Evolutionary conservation across 1,140 invertebrate genomes (phyloP).

Genomic region (Cydia splendana): DNA sequence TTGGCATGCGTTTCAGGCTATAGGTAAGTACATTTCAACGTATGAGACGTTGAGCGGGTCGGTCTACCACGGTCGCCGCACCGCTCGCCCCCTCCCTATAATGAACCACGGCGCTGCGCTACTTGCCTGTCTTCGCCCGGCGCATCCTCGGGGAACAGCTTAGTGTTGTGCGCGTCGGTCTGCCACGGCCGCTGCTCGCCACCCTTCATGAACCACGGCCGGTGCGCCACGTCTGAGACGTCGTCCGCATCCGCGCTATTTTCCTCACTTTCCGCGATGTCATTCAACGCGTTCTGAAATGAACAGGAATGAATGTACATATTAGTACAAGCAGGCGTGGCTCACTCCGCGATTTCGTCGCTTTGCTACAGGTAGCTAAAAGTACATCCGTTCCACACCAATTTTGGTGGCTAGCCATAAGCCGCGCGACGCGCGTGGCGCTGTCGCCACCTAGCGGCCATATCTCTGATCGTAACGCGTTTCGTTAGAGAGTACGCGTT

Average conservation of each 20-base stretch:
- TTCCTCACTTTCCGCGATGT: conserved; percentile 52
- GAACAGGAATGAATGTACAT: neutral
- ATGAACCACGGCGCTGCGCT: neutral
- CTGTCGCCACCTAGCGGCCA: no score
- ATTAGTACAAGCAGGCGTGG: no score
- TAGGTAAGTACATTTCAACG: no score
- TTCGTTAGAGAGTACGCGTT: no score
- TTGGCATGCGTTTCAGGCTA: no score
- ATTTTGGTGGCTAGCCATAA: no score
- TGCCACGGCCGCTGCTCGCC: conserved; percentile 79
- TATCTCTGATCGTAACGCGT: no score
- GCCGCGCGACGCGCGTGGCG: no score
- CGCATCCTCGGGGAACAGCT: conserved; percentile 82
- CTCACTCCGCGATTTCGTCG: no score
- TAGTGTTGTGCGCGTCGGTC: conserved; percentile 74
- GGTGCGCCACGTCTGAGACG: conserved; percentile 46
- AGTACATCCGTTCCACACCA: no score
- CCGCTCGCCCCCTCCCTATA: neutral
- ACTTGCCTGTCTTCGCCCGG: conserved; percentile 67
- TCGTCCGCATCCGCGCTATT: conserved; percentile 44
- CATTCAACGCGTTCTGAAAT: conserved; percentile 40
- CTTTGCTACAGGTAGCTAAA: no score
- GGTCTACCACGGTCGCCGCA: neutral
- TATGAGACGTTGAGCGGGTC: neutral
- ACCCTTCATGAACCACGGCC: conserved; percentile 83